These are phyloP conservation scores for Poecilia wingei DNA, from an alignment of 2,797 vertebrate genomes.

Conservation along the genomic window DNA sequence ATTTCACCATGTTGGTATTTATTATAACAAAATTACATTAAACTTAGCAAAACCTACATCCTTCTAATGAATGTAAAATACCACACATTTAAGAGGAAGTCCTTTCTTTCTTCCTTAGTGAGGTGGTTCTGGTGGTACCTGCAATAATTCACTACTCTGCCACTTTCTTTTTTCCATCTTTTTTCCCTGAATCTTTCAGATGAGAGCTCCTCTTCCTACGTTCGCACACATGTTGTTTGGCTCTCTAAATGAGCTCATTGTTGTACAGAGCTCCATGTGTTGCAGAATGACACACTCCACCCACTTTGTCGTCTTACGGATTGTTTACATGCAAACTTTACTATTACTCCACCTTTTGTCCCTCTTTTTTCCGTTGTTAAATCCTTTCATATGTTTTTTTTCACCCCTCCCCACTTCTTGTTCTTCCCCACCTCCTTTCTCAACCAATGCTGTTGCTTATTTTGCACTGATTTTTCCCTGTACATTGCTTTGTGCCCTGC, in stretches of 20 bases:
- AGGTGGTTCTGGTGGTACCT: constrained; percentile 43
- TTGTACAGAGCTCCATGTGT: constrained; percentile 56
- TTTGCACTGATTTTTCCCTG: constrained; percentile 45
- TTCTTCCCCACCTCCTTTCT: constrained; percentile 55
- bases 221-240: constrained; percentile 58
- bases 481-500: constrained; percentile 58
- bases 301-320: constrained; percentile 50
- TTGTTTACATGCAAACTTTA: constrained; percentile 60
- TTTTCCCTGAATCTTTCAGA: constrained; percentile 31
- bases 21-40: neutral
- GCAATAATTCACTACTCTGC: constrained; percentile 18
- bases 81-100: neutral
- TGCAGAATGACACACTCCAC: constrained; percentile 42
- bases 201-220: constrained; percentile 45
- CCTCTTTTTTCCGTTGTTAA: constrained; percentile 28
- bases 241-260: constrained; percentile 71
- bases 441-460: constrained; percentile 69
- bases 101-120: neutral
- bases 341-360: constrained; percentile 30
- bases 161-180: constrained; percentile 7
- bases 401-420: constrained; percentile 24
- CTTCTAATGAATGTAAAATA: neutral
- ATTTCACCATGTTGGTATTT: neutral
- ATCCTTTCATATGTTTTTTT: constrained; percentile 9
- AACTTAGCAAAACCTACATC: neutral